Evolutionary conservation across 2,888 invertebrate genomes (phyloP), one percentile per base, ranked within the genome.

Genomic region (Drosophila percnosoma): DNA sequence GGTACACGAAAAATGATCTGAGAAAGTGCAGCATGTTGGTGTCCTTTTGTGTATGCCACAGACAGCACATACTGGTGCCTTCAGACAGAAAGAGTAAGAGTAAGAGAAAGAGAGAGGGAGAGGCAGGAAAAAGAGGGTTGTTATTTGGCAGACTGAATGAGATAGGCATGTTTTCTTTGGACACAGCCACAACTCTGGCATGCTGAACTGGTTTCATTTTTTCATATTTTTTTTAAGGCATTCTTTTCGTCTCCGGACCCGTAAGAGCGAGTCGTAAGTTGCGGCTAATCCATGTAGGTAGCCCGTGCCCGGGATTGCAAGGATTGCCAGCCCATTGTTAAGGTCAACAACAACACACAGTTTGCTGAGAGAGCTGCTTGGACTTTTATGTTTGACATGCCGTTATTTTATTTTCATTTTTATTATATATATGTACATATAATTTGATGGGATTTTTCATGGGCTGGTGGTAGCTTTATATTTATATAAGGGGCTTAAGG

Each of bases 401-500:
- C 49, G 49, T 63, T 57, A 75, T 70, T 70, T 73, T 77, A 73
- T 69, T 70, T 76, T 76, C 55, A 51, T 60, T 40, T 51, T 36
- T 68, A 57, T 75, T 33, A n/a, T 52, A 13, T 52, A 13, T 27
- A 24, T 34, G 4, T 40, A 6, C 6, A 42, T 33, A 33, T 33
- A 33, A 33, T 83, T 77, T 81, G 73, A 82, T 80, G 75, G 75
- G 80, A 80, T 80, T 80, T 71, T 60, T 54, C 54, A 51, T 58
- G 68, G 82, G 52, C 52, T 77, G 65, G 65, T 60, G 65, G 53
- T 60, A 65, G 80, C 72, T 79, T 75, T 59, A 82, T 82, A 75
- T 81, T 75, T 81, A 71, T 82, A 71, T 65, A 81, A 75, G 68
- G 65, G 66, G 52, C 66, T 79, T 69, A 73, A 66, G 64, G 67